phyloP scores from a whole-genome alignment of 1,140 invertebrate genomes.

The Orius insidiosus region DNA sequence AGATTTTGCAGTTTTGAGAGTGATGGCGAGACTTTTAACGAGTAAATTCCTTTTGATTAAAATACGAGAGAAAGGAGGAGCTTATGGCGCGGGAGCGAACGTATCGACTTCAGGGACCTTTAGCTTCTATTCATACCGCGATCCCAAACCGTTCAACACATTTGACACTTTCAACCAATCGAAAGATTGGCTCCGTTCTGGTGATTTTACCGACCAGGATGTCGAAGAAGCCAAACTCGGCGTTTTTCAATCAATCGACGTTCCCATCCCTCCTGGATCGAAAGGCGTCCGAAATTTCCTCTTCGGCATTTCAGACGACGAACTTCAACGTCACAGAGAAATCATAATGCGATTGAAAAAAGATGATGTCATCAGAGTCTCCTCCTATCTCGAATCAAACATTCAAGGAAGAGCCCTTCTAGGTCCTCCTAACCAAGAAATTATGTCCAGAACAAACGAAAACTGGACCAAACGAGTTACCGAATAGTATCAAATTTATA shows the following conservation, averaged over 20 bases:
- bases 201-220: slow-evolving; percentile 32
- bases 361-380: slow-evolving; percentile 45
- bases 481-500: no score
- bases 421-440: slow-evolving; percentile 32
- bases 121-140: slow-evolving; percentile 66
- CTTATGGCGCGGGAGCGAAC: slow-evolving; percentile 71
- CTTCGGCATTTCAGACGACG: slow-evolving; percentile 52
- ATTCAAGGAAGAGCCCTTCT: slow-evolving; percentile 42
- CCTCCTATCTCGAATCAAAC: slow-evolving; percentile 38
- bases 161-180: slow-evolving; percentile 61
- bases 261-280: slow-evolving; percentile 60
- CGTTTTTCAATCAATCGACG: slow-evolving; percentile 75
- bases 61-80: slow-evolving; percentile 80
- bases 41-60: slow-evolving; percentile 69
- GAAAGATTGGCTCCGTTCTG: slow-evolving; percentile 46
- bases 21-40: slow-evolving; percentile 57
- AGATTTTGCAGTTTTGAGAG: slow-evolving; percentile 55
- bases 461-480: no score
- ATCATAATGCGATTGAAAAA: slow-evolving; percentile 46
- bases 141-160: slow-evolving; percentile 64
- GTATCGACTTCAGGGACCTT: slow-evolving; percentile 52
- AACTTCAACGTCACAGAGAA: slow-evolving; percentile 53
- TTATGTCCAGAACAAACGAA: no score
- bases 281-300: slow-evolving; percentile 57
- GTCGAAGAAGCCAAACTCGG: slow-evolving; percentile 74